A percentile compares a stretch with the other conserved stretches of the same genome.
These are phyloP conservation scores for Morone saxatilis DNA, from an alignment of 2,113 vertebrate genomes.

Conservation along the genomic window DNA sequence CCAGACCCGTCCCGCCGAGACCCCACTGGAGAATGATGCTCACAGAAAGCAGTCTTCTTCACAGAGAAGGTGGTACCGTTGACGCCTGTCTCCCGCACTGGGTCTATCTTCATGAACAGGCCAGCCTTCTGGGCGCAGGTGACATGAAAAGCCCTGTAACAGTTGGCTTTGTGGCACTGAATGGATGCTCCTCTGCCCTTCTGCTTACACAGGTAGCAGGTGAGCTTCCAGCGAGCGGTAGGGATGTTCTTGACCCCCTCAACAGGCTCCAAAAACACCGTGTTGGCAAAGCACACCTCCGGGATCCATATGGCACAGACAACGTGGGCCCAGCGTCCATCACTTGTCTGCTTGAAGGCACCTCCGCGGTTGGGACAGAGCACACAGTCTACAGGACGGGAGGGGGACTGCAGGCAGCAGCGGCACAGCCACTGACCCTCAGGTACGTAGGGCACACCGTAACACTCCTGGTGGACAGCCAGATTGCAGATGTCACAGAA, in stretches of 20 bases:
- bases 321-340: slow-evolving; percentile 97
- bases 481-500: slow-evolving; percentile 99
- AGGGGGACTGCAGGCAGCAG: slow-evolving; percentile 96
- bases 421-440: slow-evolving; percentile 99
- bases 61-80: slow-evolving; percentile 97
- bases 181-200: slow-evolving; percentile 97
- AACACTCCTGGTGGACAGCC: slow-evolving; percentile 98
- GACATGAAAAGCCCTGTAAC: slow-evolving; percentile 97
- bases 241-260: slow-evolving; percentile 97
- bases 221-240: slow-evolving; percentile 95
- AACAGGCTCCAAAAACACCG: slow-evolving; percentile 96
- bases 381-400: slow-evolving; percentile 95
- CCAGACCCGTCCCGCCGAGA: slow-evolving; percentile 78
- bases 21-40: slow-evolving; percentile 90
- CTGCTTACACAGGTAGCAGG: slow-evolving; percentile 97
- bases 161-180: slow-evolving; percentile 98
- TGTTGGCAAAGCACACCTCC: slow-evolving; percentile 98
- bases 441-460: slow-evolving; percentile 96
- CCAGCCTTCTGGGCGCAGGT: slow-evolving; percentile 96
- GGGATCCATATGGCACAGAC: slow-evolving; percentile 99
- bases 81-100: slow-evolving; percentile 92
- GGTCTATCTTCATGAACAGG: slow-evolving; percentile 98
- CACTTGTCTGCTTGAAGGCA: slow-evolving; percentile 98
- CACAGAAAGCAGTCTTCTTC: slow-evolving; percentile 97
- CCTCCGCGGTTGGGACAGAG: slow-evolving; percentile 97